Evolutionary conservation across 2,113 vertebrate species (phyloP).

Genomic region (Cettia cetti): DNA sequence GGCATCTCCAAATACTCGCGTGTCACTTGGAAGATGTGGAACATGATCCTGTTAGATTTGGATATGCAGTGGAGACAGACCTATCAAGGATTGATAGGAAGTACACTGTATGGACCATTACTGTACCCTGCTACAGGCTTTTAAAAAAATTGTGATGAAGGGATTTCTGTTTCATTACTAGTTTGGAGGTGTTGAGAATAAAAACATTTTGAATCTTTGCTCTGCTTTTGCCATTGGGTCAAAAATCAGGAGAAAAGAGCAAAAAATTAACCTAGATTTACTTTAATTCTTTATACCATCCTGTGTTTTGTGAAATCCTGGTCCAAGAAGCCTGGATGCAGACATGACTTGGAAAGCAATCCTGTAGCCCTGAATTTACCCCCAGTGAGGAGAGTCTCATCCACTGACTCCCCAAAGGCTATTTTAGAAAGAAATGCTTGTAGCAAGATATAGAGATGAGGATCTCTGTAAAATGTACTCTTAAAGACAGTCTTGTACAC

Average conservation of each 20-base stretch:
- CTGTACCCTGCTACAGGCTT: background rate
- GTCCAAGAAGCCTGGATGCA: background rate
- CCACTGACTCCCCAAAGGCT: background rate
- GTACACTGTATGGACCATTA: background rate
- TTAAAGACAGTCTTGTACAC: constrained; percentile 19
- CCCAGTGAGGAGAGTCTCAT: background rate
- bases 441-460: background rate
- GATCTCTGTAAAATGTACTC: constrained; percentile 14
- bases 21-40: background rate
- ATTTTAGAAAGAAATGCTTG: constrained; percentile 32
- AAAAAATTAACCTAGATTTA: background rate
- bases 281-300: background rate
- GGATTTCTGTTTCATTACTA: background rate
- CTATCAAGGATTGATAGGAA: background rate
- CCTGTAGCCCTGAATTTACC: background rate
- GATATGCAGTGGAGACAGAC: background rate
- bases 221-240: background rate
- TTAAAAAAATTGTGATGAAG: background rate
- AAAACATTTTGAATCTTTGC: background rate
- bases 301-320: background rate
- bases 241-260: background rate
- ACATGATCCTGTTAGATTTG: background rate
- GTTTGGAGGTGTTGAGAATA: background rate
- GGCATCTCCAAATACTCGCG: accelerated
- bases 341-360: background rate